phyloP scores from a whole-genome alignment of 1,140 invertebrate species.

The Chironomus striatipennis region DNA sequence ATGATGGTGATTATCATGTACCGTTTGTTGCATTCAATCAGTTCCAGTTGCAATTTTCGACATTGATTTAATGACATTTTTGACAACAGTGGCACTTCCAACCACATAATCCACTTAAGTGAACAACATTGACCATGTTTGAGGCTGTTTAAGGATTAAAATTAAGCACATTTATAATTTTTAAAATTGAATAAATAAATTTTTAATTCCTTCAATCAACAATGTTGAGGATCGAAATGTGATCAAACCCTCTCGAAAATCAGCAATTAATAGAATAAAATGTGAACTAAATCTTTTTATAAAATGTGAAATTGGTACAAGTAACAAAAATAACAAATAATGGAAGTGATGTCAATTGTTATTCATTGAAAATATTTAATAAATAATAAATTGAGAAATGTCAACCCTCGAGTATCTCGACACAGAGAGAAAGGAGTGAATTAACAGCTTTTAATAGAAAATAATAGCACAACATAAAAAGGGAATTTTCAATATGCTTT shows the following conservation, averaged over 20 bases:
- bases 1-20: neutral
- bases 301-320: neutral
- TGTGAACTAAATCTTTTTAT: neutral
- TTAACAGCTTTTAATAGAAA: neutral
- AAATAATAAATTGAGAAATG: neutral
- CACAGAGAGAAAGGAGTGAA: neutral
- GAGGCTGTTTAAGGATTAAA: neutral
- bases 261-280: neutral
- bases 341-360: conserved; percentile 5
- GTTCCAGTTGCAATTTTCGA: neutral
- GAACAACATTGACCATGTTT: neutral
- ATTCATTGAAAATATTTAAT: neutral
- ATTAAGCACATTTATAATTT: neutral
- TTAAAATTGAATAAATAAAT: no score
- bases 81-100: no score
- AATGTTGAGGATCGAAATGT: no score
- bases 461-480: neutral
- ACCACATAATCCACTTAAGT: neutral
- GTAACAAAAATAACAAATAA: neutral
- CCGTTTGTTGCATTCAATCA: conserved; percentile 6
- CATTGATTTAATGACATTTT: neutral
- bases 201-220: no score
- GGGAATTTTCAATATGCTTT: neutral
- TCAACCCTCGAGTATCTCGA: neutral
- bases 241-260: neutral